A percentile compares a stretch with the other conserved stretches of the same genome.
phyloP scores from a whole-genome alignment of 1,140 invertebrate genomes.

The Rhopalosiphum maidis region DNA sequence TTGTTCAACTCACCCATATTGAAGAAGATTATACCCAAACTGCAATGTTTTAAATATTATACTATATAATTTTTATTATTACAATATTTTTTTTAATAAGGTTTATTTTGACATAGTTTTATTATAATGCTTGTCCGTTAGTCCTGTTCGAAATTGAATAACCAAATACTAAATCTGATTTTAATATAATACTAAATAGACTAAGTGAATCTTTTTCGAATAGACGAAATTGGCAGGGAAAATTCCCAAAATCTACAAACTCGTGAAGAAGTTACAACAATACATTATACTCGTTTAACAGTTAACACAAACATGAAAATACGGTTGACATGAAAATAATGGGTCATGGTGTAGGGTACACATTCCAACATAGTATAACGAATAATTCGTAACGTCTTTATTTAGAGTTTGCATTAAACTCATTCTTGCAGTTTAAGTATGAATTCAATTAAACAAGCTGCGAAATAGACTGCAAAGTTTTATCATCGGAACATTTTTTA shows the following conservation, averaged over 20 bases:
- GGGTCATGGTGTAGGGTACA: neutral
- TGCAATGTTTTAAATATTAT: too few relatives aligned
- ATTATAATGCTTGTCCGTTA: neutral
- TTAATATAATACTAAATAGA: neutral
- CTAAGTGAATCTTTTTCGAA: neutral
- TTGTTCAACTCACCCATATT: neutral
- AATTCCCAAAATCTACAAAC: neutral
- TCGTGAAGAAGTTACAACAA: neutral
- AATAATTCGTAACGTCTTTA: slow-evolving; percentile 25
- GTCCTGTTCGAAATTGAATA: neutral
- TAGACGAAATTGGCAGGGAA: neutral
- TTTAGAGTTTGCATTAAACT: neutral
- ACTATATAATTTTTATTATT: too few relatives aligned
- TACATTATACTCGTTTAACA: slow-evolving; percentile 23
- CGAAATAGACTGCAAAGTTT: neutral
- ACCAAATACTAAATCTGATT: neutral
- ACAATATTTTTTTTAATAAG: neutral
- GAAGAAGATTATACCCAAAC: neutral
- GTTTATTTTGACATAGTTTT: neutral
- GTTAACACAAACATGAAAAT: neutral
- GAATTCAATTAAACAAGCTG: slow-evolving; percentile 16
- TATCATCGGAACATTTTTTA: neutral
- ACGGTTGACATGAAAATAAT: slow-evolving; percentile 18
- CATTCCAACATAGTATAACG: neutral
- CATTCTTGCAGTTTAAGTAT: neutral